These are phyloP conservation scores for Macheiramphus alcinus DNA, from an alignment of 2,113 vertebrate genomes.

Conservation along the genomic window DNA sequence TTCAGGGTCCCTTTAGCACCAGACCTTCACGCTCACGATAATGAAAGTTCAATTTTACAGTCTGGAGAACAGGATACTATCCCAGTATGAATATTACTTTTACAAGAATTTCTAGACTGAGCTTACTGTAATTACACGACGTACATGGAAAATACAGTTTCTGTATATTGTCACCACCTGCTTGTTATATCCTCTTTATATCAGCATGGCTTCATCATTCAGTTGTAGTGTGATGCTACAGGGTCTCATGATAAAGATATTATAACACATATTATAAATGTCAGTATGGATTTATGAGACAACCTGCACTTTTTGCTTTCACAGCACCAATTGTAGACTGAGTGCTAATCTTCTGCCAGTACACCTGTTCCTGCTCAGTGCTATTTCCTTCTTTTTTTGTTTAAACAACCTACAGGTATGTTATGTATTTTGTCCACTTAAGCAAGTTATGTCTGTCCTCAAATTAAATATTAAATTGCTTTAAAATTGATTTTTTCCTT, in stretches of 20 bases:
- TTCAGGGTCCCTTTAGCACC: not conserved
- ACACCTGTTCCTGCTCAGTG: not conserved
- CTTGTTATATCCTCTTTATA: not conserved
- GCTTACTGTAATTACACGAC: not conserved
- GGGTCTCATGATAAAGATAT: not conserved
- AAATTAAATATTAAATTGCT: not conserved
- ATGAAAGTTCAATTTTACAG: not conserved
- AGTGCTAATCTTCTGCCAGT: not conserved
- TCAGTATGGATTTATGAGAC: not conserved
- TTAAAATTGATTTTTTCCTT: not conserved
- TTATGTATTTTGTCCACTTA: not conserved
- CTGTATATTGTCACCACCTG: not conserved
- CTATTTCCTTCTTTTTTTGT: not conserved
- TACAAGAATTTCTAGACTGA: not conserved
- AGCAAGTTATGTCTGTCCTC: not conserved
- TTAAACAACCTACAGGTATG: not conserved
- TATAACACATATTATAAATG: not conserved
- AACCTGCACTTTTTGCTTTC: not conserved
- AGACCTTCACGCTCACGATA: not conserved
- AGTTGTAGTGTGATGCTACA: not conserved
- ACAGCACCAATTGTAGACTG: not conserved
- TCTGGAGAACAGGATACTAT: not conserved
- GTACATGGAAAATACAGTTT: not conserved
- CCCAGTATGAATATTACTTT: not conserved
- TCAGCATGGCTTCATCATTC: not conserved